Evolutionary conservation across 1,140 invertebrate species (phyloP).

Genomic region (Phortica variegata): DNA sequence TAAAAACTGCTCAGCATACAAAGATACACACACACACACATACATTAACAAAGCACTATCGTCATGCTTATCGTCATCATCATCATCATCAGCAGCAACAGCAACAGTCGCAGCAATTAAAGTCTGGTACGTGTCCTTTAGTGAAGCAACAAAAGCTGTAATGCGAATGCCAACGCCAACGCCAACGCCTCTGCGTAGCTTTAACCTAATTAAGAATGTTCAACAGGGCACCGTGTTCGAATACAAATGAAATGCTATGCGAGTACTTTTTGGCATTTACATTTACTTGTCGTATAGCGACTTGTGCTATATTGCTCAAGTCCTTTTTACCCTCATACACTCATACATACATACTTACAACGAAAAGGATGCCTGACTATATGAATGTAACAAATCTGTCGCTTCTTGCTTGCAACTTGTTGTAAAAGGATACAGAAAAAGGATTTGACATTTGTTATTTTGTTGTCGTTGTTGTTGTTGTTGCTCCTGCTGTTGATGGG

Average conservation of each 20-base stretch:
- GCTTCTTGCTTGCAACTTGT: too few relatives aligned
- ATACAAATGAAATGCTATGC: conserved; percentile 50
- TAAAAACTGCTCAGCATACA: too few relatives aligned
- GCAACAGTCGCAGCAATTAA: not conserved
- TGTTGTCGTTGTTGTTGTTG: conserved; percentile 1
- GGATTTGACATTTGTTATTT: too few relatives aligned
- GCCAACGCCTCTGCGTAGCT: conserved; percentile 34
- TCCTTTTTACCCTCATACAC: too few relatives aligned
- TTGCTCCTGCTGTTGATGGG: conserved; percentile 18
- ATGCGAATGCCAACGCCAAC: not conserved
- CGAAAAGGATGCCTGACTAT: too few relatives aligned
- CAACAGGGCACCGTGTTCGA: conserved; percentile 54
- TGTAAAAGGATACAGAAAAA: too few relatives aligned
- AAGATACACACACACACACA: not conserved
- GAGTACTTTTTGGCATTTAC: too few relatives aligned
- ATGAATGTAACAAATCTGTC: too few relatives aligned
- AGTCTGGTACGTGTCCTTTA: conserved; percentile 21
- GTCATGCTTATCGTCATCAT: too few relatives aligned
- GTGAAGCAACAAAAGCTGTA: not conserved
- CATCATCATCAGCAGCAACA: conserved; percentile 12
- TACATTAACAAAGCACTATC: conserved; percentile 9
- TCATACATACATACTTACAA: too few relatives aligned
- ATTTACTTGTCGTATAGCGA: too few relatives aligned
- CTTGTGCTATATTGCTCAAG: too few relatives aligned
- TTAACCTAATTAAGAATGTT: conserved; percentile 58